A percentile compares a stretch with the other conserved stretches of the same genome.
Evolutionary conservation across 2,113 vertebrate genomes (phyloP).

Genomic region (Epinephelus cyanopodus): DNA sequence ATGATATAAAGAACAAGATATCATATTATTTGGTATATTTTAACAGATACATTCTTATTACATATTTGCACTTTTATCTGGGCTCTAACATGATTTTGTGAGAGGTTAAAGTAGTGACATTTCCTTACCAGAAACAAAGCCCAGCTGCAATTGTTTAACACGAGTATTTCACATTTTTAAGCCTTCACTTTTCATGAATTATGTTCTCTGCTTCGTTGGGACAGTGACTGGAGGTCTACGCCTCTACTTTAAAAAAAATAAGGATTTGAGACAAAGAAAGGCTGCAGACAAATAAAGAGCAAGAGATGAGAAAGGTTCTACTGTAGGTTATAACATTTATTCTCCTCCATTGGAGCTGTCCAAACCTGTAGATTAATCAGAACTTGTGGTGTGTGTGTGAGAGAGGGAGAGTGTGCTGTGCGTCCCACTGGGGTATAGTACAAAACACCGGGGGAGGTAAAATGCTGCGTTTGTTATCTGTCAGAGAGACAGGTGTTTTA

Average conservation of each 20-base stretch:
- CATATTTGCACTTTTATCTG: not conserved
- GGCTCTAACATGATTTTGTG: not conserved
- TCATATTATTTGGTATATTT: not conserved
- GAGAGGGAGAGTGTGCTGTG: conserved; percentile 39
- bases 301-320: conserved; percentile 53
- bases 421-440: conserved; percentile 68
- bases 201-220: not conserved
- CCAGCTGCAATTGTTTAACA: conserved; percentile 8
- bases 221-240: not conserved
- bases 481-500: conserved; percentile 83
- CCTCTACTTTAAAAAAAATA: not conserved
- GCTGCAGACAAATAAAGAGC: conserved; percentile 35
- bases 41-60: not conserved
- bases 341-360: conserved; percentile 46
- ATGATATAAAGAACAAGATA: not conserved
- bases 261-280: conserved; percentile 5
- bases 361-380: conserved; percentile 71
- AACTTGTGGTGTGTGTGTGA: conserved; percentile 44
- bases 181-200: not conserved
- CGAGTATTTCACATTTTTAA: not conserved
- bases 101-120: not conserved
- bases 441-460: conserved; percentile 79
- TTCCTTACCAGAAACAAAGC: not conserved
- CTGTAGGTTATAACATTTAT: conserved; percentile 60
- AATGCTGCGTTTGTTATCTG: conserved; percentile 84